phyloP scores from a whole-genome alignment of 53 echinoderm and acorn worm species.

The Antedon mediterranea region DNA sequence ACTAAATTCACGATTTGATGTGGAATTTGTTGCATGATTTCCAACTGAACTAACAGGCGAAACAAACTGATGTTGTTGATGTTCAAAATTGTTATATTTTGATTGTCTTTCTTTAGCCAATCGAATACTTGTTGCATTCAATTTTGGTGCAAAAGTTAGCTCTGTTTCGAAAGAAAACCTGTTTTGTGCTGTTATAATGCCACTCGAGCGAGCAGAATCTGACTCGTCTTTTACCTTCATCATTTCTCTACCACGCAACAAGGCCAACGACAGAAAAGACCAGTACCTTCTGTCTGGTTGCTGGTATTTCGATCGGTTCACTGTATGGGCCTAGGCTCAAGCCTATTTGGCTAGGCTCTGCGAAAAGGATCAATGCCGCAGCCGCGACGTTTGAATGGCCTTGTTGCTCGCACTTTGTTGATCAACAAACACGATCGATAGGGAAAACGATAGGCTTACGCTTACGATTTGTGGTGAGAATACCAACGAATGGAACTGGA shows the following conservation, averaged over 20 bases:
- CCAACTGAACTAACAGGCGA: constrained; percentile 2
- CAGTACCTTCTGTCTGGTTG: background rate
- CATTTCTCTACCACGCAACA: constrained; percentile 21
- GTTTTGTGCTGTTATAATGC: constrained; percentile 21
- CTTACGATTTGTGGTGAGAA: background rate
- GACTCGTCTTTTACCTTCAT: constrained; percentile 19
- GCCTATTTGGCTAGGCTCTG: background rate
- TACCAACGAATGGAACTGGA: background rate
- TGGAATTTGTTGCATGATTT: background rate
- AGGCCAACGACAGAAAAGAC: background rate
- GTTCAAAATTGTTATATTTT: constrained; percentile 9
- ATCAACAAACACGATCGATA: too few relatives aligned
- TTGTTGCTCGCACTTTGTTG: too few relatives aligned
- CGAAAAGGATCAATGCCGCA: background rate
- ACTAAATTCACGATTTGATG: constrained; percentile 46
- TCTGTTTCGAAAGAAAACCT: constrained; percentile 60
- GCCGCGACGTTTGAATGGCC: background rate
- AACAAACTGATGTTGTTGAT: constrained; percentile 13
- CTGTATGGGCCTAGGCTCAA: too few relatives aligned
- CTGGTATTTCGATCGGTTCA: too few relatives aligned
- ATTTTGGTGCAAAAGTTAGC: constrained; percentile 63
- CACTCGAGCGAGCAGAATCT: constrained; percentile 7
- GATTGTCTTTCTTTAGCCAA: constrained; percentile 47
- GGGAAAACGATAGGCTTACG: background rate
- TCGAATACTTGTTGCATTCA: constrained; percentile 65